phyloP scores from a whole-genome alignment of 2,888 invertebrate species.

The Acronicta psi region DNA sequence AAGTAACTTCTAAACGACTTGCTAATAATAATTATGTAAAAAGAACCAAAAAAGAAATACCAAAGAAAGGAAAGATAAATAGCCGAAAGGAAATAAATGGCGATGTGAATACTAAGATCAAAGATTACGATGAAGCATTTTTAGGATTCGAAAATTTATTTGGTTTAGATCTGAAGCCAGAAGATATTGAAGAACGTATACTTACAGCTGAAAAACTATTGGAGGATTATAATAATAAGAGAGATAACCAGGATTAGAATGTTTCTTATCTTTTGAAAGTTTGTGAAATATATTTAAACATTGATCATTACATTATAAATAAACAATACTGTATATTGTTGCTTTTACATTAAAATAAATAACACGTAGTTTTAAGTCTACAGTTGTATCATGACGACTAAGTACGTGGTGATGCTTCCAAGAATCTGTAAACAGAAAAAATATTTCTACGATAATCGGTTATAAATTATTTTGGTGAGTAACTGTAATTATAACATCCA shows the following conservation, averaged over 20 bases:
- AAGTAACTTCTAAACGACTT: slow-evolving; percentile 11
- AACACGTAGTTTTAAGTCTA: slow-evolving; percentile 9
- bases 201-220: slow-evolving; percentile 63
- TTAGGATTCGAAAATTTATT: slow-evolving; percentile 42
- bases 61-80: slow-evolving; percentile 1
- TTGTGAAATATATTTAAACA: background rate
- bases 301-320: background rate
- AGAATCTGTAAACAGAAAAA: slow-evolving; percentile 57
- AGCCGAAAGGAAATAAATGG: slow-evolving; percentile 7
- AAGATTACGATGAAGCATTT: slow-evolving; percentile 25
- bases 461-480: no score
- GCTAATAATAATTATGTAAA: background rate
- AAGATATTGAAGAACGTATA: slow-evolving; percentile 65
- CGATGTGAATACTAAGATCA: slow-evolving; percentile 4
- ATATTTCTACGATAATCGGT: no score
- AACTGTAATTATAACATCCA: no score
- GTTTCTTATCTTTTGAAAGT: background rate
- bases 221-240: slow-evolving; percentile 66
- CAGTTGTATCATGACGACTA: slow-evolving; percentile 62
- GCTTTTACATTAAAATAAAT: background rate
- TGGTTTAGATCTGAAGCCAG: slow-evolving; percentile 53
- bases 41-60: slow-evolving; percentile 7
- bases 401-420: slow-evolving; percentile 63
- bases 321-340: background rate
- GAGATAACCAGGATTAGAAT: slow-evolving; percentile 7